Evolutionary conservation across 2,113 vertebrate species (phyloP).

Genomic region (Poicephalus gulielmi): DNA sequence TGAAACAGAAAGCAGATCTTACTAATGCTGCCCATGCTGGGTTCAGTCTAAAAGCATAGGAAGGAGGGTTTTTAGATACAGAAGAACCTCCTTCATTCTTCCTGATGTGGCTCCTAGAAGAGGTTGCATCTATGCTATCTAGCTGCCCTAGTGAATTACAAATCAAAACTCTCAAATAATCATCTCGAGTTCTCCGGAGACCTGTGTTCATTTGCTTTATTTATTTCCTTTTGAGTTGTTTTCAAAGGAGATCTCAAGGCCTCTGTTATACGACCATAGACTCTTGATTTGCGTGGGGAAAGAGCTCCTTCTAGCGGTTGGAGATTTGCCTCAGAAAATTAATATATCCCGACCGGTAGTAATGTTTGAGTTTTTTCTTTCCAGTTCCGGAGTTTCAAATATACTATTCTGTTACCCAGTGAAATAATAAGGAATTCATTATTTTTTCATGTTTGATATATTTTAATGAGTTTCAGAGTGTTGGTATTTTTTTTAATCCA

Average conservation of each 20-base stretch:
- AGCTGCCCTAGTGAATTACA: neutral
- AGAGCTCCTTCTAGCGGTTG: slow-evolving; percentile 72
- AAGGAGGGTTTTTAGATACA: neutral
- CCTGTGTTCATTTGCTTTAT: neutral
- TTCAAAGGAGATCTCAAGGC: neutral
- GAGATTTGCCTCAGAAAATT: neutral
- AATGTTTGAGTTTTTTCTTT: neutral
- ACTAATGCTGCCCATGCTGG: neutral
- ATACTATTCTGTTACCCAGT: neutral
- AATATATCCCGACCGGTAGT: neutral
- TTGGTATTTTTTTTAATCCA: neutral
- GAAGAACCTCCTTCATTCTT: neutral
- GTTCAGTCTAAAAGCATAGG: neutral
- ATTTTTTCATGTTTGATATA: neutral
- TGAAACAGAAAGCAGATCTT: neutral
- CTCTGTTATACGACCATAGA: neutral
- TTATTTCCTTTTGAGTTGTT: neutral
- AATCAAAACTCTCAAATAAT: neutral
- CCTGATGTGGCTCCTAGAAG: neutral
- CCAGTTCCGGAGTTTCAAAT: neutral
- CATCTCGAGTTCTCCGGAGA: neutral
- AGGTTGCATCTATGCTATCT: neutral
- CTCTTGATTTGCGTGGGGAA: slow-evolving; percentile 2
- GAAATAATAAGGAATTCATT: neutral
- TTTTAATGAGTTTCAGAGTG: neutral